Evolutionary conservation across 1,140 invertebrate genomes (phyloP), one percentile per base, ranked within the genome.

Genomic region (Pseudomyrmex sp.): DNA sequence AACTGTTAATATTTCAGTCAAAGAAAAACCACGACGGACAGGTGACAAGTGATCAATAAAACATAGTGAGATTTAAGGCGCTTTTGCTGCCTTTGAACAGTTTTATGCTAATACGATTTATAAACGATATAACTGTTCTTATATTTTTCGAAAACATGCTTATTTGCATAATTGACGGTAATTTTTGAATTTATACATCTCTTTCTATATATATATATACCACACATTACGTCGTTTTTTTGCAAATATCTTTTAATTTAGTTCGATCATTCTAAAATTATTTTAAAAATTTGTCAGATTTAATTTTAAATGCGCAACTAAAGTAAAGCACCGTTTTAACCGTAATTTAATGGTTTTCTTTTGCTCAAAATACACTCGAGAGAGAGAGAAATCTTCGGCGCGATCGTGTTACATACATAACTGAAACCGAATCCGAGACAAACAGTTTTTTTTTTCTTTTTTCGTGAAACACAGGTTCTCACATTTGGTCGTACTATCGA

Each of bases 401-500:
- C 35, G 35, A 35, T 35, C 35, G 35, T 7, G 18, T 1, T 61
- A 61, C 8, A 12, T 23, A 23, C n/a, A 54, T 20, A 56, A 46
- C 35, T 44, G n/a, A 77, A 54, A 35, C 12, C 26, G 18, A 10
- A 15, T 35, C 35, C 35, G 35, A 35, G 35, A 26, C 3, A 26
- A 7, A 0, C 0, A 0, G 0, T 35, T 35, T 35, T 15, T 62
- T n/a, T 23, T 68, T 66, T 69, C 58, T 20, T 20, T 9, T 26
- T 26, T 26, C 26, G 8, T 20, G 46, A 35, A 52, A 35, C 35
- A 35, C 35, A 12, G 44, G 50, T 52, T 18, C 46, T 79, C 12
- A 18, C 59, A n/a, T 10, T 65, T 54, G 44, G 15, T 54, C 26
- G 48, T 59, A 87, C 75, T 88, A 87, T 80, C 82, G 74, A 72